Evolutionary conservation across 1,140 invertebrate species (phyloP).

Genomic region (Anadara kagoshimensis): DNA sequence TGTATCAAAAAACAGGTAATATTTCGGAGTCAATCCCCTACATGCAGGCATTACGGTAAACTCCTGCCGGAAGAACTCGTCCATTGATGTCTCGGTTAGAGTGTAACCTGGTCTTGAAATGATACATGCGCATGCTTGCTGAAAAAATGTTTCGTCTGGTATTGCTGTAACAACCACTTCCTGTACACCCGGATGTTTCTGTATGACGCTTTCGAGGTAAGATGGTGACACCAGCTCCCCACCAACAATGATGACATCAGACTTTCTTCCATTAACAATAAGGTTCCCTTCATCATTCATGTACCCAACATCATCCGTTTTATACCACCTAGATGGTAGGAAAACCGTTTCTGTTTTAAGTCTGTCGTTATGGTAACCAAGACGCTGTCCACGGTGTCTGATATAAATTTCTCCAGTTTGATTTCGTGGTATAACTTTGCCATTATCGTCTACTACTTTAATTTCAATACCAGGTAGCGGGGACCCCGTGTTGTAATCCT

Average conservation of each 20-base stretch:
- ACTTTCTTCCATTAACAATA: not conserved
- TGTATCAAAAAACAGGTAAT: too few relatives aligned
- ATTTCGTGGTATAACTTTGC: slow-evolving; percentile 3
- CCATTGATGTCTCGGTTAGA: too few relatives aligned
- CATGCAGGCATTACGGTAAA: too few relatives aligned
- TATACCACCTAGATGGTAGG: not conserved
- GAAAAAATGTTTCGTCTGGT: not conserved
- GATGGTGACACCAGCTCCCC: slow-evolving; percentile 1
- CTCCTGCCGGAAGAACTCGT: too few relatives aligned
- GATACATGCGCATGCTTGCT: not conserved
- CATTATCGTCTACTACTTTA: slow-evolving; percentile 34
- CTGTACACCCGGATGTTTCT: not conserved
- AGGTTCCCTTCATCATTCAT: not conserved
- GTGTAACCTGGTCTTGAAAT: not conserved
- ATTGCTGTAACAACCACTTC: not conserved
- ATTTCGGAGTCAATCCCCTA: too few relatives aligned
- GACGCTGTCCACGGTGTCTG: slow-evolving; percentile 6
- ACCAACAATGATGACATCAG: not conserved
- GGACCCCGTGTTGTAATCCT: slow-evolving; percentile 5
- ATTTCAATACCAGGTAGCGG: slow-evolving; percentile 36
- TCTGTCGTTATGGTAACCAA: slow-evolving; percentile 9
- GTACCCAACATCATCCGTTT: not conserved
- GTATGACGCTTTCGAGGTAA: not conserved
- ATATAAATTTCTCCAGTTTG: slow-evolving; percentile 28
- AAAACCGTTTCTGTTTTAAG: not conserved